Base-by-base conservation (phyloP, 2,113 vertebrate genomes). In the Dinomys branickii region DNA sequence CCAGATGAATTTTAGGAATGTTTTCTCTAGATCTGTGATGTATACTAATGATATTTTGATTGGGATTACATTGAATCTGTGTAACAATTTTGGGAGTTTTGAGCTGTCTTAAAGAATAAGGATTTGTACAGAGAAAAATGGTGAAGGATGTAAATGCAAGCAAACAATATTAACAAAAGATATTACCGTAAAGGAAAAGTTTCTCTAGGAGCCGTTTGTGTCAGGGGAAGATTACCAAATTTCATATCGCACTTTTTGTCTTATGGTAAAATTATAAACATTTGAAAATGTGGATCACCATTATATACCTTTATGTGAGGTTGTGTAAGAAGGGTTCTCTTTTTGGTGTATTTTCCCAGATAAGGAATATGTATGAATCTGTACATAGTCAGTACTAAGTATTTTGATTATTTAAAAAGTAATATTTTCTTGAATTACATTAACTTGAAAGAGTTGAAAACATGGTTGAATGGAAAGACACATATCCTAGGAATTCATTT, bases 271-370 rank as follows among this genome's bases (percentile, higher is more conserved):
- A 67, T 61, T 91, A 81, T n/a, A 41, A 77, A 58, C 81, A 82
- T 61, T 30, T 94, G 44, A 58, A 58, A 78, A 50, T 6, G 24
- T 86, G 61, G 28, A 35, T 61, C 63, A 73, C 61, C 4, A 59
- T 91, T 82, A 73, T 59, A n/a, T 30, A 41, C 71, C 14, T 91
- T 91, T 87, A 71, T 95, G 63, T 87, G 38, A 91, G n/a, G 38
- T 50, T 69, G 19, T 82, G 35, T 87, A 91, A 85, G 24, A 69
- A 91, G 33, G 24, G 61, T 41, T 81, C 52, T 87, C n/a, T 26
- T 90, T 71, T 80, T 47, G 26, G 5, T 67, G 7, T 82, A 44
- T 69, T 90, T 90, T 93, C 54, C 16, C 11, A 26, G 54, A 56
- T 33, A 54, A 88, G 38, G 44, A 50, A 41, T 88, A 1, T 94